Percentiles rank a stretch among this genome's conserved stretches.
Evolutionary conservation across 2,113 vertebrate species (phyloP).

Genomic region (Corythaeola cristata): DNA sequence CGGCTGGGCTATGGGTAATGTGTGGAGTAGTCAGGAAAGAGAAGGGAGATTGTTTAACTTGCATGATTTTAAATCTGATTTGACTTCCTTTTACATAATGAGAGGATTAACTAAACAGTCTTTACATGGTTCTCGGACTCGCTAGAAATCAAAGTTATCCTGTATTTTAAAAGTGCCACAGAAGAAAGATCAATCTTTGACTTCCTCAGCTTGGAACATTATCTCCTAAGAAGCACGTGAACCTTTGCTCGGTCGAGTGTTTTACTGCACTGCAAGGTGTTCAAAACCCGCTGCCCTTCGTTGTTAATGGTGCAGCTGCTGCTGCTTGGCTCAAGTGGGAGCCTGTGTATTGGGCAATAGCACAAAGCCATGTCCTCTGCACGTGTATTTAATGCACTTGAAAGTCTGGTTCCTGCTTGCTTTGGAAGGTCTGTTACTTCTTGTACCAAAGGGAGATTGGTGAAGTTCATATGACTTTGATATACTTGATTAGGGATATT

Average conservation of each 20-base stretch:
- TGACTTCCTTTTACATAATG: background rate
- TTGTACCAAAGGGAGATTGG: accelerated
- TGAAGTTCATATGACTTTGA: background rate
- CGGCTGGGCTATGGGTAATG: background rate
- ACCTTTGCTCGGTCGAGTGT: background rate
- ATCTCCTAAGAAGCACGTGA: accelerated
- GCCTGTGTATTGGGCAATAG: background rate
- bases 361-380: background rate
- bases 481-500: background rate
- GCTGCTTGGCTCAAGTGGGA: background rate
- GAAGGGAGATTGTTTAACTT: background rate
- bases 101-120: background rate
- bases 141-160: background rate
- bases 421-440: background rate
- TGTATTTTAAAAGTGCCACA: background rate
- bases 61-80: background rate
- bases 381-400: background rate
- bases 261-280: accelerated
- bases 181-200: background rate
- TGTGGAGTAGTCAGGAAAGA: background rate
- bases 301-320: accelerated
- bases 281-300: background rate
- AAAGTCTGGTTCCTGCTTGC: background rate
- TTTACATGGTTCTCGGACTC: accelerated
- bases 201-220: background rate